Base-by-base conservation (phyloP, 2,797 vertebrate genomes). In the Malacoctenus gilli region DNA sequence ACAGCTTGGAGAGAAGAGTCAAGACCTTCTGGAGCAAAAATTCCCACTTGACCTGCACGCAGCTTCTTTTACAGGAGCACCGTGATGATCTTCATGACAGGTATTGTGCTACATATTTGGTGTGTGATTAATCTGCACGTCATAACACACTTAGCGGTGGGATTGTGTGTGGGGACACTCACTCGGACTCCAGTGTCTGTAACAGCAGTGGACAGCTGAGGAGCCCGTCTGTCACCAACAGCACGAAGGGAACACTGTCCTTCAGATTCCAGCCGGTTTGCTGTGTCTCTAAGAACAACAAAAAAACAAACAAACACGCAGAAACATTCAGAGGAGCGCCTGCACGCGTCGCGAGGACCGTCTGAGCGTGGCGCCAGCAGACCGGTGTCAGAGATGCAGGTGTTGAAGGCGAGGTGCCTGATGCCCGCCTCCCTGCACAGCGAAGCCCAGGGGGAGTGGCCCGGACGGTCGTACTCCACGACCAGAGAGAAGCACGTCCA, bases 171-270 rank as follows among this genome's bases (percentile, higher is more conserved):
- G 8, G 9, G 12, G 12, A 10, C 30, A 6, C 60, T 59, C 28
- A 65, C 97, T 79, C 87, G 18, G 95, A 95, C 81, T 98, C 95
- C 2, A 99, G 91, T 5, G 86, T 87, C 59, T 92, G 92, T 54
- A 96, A 92, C 68, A 97, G 85, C 64, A 90, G 85, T 15, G 92
- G 90, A 68, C 63, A 81, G 69, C 88, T 90, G 67, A 94, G 73
- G 77, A 97, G 91, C 48, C 94, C 92, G 50, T 96, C 95, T 0
- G 94, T 95, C 85, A 94, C 85, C 42, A 96, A 70, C 84, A 98
- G 82, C 50, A 94, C 80, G 59, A 95, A 94, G 0, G 95, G 93
- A 72, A 98, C 76, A n/a, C 71, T 80, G 43, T 94, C 85, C 54
- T 93, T 89, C 84, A 93, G 78, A 59, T 51, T 85, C 83, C 85